Evolutionary conservation across 2,888 invertebrate genomes (phyloP).

Genomic region (Agrochola lota): DNA sequence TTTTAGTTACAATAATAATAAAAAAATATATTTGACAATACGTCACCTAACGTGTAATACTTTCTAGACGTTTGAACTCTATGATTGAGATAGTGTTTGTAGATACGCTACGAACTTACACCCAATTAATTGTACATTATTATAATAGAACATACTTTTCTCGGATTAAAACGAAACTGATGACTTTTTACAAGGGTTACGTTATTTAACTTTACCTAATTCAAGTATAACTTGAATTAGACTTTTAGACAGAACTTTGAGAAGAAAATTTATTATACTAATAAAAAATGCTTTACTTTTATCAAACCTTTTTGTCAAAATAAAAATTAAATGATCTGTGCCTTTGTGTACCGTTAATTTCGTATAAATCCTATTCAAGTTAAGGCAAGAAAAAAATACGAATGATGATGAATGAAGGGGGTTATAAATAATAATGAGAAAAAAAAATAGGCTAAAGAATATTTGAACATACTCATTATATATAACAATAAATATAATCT

Average conservation of each 20-base stretch:
- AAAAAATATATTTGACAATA: not conserved
- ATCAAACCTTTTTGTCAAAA: not conserved
- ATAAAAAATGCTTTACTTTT: not conserved
- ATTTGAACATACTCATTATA: not conserved
- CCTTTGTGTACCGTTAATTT: conserved; percentile 15
- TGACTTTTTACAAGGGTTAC: not conserved
- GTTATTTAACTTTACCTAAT: conserved; percentile 3
- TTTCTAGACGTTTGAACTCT: not conserved
- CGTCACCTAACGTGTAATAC: not conserved
- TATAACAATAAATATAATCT: not conserved
- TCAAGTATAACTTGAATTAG: too few species aligned
- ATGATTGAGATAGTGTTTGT: not conserved
- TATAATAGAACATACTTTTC: not conserved
- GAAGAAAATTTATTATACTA: conserved; percentile 6
- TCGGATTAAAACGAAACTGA: not conserved
- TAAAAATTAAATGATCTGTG: not conserved
- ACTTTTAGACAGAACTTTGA: too few species aligned
- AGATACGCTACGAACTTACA: not conserved
- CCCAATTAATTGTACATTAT: not conserved
- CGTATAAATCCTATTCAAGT: conserved; percentile 1
- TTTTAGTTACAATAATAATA: not conserved
- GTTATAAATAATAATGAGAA: not conserved
- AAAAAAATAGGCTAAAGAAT: not conserved
- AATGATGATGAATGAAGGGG: too few species aligned
- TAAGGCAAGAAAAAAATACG: too few species aligned